A percentile compares a stretch with the other conserved stretches of the same genome.
phyloP scores from a whole-genome alignment of 2,797 vertebrate genomes.

The Enteromius radiatus region DNA sequence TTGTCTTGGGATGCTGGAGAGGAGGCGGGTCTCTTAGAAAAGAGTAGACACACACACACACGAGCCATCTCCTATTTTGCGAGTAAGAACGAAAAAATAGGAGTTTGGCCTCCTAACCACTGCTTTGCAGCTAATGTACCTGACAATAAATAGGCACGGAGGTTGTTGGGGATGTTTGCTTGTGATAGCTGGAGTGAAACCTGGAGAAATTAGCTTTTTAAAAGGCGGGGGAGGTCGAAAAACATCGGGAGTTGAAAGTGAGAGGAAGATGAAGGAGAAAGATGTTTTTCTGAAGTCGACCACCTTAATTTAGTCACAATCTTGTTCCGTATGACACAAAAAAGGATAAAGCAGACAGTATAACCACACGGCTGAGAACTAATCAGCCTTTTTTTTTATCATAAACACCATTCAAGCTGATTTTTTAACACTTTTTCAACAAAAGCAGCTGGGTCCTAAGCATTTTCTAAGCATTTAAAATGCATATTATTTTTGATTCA shows the following conservation, averaged over 20 bases:
- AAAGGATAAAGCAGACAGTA: background rate
- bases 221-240: slow-evolving; percentile 69
- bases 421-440: background rate
- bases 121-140: slow-evolving; percentile 96
- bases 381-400: slow-evolving; percentile 13
- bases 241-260: slow-evolving; percentile 68
- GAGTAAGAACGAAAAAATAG: slow-evolving; percentile 71
- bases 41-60: slow-evolving; percentile 77
- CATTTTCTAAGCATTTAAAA: slow-evolving; percentile 6
- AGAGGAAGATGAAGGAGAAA: slow-evolving; percentile 55
- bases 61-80: slow-evolving; percentile 30
- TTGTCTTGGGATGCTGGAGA: slow-evolving; percentile 99
- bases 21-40: slow-evolving; percentile 86
- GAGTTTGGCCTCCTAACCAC: slow-evolving; percentile 98
- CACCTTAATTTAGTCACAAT: background rate
- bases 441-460: background rate
- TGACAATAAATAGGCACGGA: slow-evolving; percentile 96
- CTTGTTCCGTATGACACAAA: background rate
- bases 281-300: slow-evolving; percentile 34
- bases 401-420: background rate
- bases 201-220: slow-evolving; percentile 89
- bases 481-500: background rate
- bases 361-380: background rate
- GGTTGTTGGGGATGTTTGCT: slow-evolving; percentile 84
- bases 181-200: slow-evolving; percentile 95